These are phyloP conservation scores for Microtus ochrogaster DNA, from an alignment of 2,113 vertebrate species.

Conservation along the genomic window DNA sequence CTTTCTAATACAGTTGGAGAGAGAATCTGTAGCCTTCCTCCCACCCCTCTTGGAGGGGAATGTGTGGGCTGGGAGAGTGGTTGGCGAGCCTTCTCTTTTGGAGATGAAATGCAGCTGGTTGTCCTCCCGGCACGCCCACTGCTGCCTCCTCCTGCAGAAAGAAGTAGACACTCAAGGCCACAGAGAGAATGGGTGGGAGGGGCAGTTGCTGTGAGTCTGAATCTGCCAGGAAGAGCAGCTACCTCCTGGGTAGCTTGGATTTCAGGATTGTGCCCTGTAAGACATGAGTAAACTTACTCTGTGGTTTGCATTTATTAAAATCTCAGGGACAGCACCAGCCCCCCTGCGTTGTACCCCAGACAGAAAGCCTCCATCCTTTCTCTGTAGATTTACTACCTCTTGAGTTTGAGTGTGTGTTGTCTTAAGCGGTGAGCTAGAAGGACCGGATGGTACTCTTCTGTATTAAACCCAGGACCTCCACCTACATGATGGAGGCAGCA, in stretches of 20 bases:
- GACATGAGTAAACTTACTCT: not conserved
- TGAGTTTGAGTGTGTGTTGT: not conserved
- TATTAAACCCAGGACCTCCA: conserved; percentile 86
- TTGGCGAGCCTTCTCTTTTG: not conserved
- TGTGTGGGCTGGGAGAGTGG: not conserved
- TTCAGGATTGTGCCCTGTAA: not conserved
- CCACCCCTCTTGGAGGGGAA: conserved; percentile 62
- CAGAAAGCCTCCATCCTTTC: not conserved
- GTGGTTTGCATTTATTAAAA: not conserved
- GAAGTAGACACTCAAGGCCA: not conserved
- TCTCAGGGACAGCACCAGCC: not conserved
- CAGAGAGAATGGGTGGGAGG: not conserved
- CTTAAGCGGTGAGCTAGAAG: not conserved
- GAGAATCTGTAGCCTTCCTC: conserved; percentile 70
- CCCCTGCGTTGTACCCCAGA: not conserved
- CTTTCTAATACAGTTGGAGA: conserved; percentile 83
- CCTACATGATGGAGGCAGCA: conserved; percentile 85
- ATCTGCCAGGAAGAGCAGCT: not conserved
- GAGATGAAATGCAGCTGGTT: not conserved
- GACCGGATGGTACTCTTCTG: conserved; percentile 82
- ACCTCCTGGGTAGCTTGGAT: not conserved
- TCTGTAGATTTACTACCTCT: not conserved
- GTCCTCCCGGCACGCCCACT: not conserved
- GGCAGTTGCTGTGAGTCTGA: not conserved
- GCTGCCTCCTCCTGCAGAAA: not conserved